phyloP scores from a whole-genome alignment of 2,113 vertebrate species.

The Otis tarda region DNA sequence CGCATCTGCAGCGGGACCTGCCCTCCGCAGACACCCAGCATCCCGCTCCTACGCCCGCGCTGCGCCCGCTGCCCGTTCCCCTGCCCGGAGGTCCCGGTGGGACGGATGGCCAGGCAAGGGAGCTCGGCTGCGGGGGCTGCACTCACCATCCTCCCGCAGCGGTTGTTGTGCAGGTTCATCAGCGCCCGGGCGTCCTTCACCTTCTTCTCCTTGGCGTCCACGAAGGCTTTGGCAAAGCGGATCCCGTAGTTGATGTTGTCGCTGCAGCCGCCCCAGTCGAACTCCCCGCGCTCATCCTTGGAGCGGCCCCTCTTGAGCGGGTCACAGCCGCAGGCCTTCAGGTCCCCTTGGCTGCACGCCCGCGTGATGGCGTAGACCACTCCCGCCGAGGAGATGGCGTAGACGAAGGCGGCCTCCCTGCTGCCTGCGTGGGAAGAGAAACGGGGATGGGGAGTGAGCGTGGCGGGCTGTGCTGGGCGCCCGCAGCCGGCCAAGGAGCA shows the following conservation, averaged over 20 bases:
- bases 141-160: conserved; percentile 94
- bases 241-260: conserved; percentile 97
- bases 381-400: conserved; percentile 95
- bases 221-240: conserved; percentile 93
- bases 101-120: accelerated
- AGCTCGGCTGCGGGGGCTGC: not conserved
- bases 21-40: accelerated
- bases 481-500: accelerated
- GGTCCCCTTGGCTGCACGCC: conserved; percentile 94
- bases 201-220: conserved; percentile 94
- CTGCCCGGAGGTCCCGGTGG: accelerated
- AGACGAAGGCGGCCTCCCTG: conserved; percentile 95
- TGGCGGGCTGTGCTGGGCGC: accelerated
- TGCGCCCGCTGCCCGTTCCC: accelerated
- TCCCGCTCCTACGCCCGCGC: accelerated
- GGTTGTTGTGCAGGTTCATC: conserved; percentile 99
- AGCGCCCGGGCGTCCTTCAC: conserved; percentile 94
- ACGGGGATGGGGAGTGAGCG: not conserved
- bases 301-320: conserved; percentile 88
- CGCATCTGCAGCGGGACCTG: not conserved
- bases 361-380: conserved; percentile 95
- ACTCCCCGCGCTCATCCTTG: conserved; percentile 88
- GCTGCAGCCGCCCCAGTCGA: conserved; percentile 97
- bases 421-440: conserved; percentile 78
- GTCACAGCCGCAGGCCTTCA: conserved; percentile 92